These are phyloP conservation scores for Apodemus sylvaticus DNA, from an alignment of 2,113 vertebrate species.

Conservation along the genomic window DNA sequence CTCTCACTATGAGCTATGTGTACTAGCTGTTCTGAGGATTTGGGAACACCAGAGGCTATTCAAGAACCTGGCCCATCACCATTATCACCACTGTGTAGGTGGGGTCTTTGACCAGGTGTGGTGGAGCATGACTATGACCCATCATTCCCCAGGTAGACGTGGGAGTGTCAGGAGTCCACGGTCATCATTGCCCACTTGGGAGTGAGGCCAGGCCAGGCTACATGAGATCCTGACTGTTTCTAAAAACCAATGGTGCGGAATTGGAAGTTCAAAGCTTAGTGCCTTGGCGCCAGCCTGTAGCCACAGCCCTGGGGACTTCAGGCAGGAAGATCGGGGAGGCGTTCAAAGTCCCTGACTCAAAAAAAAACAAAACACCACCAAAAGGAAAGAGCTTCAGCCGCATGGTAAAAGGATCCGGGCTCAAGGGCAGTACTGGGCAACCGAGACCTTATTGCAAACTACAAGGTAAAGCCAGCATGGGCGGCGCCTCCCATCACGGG, in stretches of 20 bases:
- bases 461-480: not conserved
- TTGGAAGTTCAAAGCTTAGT: not conserved
- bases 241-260: not conserved
- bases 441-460: not conserved
- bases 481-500: fast-evolving
- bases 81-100: not conserved
- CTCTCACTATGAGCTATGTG: not conserved
- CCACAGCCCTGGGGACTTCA: not conserved
- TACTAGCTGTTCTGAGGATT: not conserved
- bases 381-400: not conserved
- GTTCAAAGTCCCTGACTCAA: not conserved
- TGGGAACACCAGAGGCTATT: fast-evolving
- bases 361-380: not conserved
- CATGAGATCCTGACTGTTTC: not conserved
- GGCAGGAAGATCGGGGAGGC: not conserved
- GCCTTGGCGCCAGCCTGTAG: not conserved
- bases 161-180: not conserved
- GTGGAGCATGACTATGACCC: not conserved
- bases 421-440: not conserved
- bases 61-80: not conserved
- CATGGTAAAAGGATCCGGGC: not conserved
- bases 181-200: not conserved
- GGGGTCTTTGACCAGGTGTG: not conserved
- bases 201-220: not conserved
- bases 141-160: not conserved